Evolutionary conservation across 1,140 invertebrate genomes (phyloP), one percentile per base, ranked within the genome.

Genomic region (Trachymyrmex septentrionalis): DNA sequence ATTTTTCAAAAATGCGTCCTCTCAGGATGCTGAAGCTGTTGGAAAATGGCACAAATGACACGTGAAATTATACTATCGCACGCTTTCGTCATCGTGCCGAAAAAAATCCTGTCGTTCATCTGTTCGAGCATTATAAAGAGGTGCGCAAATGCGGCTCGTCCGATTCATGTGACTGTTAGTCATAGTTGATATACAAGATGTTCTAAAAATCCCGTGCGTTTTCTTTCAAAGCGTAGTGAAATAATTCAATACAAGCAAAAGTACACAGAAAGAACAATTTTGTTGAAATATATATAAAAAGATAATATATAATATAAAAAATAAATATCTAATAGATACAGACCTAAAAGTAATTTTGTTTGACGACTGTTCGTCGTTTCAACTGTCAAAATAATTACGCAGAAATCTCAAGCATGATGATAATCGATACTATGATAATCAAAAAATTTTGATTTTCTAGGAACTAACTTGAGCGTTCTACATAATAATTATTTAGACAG

Each of bases 51-150:
- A 12, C 34, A 12, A 69, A 48, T 27, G 64, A 50, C n/a, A 48
- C 12, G 38, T 50, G 38, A 50, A 85, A 76, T 69, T 44, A 38
- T 5, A 19, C 19, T 84, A 14, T 66, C 59, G n/a, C n/a, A 34
- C 7, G 12, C 24, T 72, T 66, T 87, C 63, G 57, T 76, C 50
- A 66, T 2, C 48, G 48, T 30, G 27, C 48, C 71, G 44, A 78
- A 85, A 85, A 85, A 77, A 48, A 67, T 85, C 55, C 48, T 7
- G n/a, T 9, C 44, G 24, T 30, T 64, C 27, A n/a, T 64, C 21
- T 16, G 24, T 78, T 78, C 12, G 27, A 53, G 19, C 10, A 16
- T 73, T 19, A 72, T 21, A 6, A 27, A 21, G 30, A 69, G 30
- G 14, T 24, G 34, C 6, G 66, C 67, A 64, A 82, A 48, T 21